Evolutionary conservation across 2,113 vertebrate genomes (phyloP).

Genomic region (Rhabdornis inornatus): DNA sequence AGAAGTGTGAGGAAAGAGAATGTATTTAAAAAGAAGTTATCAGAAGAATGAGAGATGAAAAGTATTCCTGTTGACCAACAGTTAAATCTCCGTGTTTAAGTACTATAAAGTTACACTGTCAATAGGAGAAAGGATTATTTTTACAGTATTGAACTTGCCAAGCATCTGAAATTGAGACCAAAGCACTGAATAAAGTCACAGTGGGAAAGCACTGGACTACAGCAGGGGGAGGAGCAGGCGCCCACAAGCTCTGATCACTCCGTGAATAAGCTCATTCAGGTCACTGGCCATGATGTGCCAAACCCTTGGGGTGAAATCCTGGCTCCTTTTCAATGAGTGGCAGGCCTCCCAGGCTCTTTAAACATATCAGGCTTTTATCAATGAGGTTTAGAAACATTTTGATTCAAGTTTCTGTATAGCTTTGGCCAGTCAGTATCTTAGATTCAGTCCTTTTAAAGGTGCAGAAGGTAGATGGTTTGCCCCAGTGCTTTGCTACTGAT

Average conservation of each 20-base stretch:
- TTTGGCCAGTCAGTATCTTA: background rate
- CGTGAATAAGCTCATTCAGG: background rate
- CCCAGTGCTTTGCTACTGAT: background rate
- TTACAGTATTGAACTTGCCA: background rate
- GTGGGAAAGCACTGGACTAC: background rate
- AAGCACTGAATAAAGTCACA: background rate
- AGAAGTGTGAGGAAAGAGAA: background rate
- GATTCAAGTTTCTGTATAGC: background rate
- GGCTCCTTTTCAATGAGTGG: background rate
- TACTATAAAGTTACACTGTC: background rate
- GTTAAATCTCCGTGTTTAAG: background rate
- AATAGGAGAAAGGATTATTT: background rate
- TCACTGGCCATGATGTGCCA: background rate
- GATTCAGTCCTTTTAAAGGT: background rate
- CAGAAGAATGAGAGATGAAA: background rate
- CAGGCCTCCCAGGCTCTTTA: background rate
- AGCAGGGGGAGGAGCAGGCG: background rate
- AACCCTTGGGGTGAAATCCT: constrained; percentile 10
- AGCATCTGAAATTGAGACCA: constrained; percentile 1
- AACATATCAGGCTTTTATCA: background rate
- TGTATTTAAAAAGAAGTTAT: background rate
- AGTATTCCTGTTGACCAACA: background rate
- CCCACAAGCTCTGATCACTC: background rate
- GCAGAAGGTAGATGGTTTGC: background rate
- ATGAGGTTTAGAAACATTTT: background rate